Evolutionary conservation across 1,140 invertebrate genomes (phyloP), one percentile per base, ranked within the genome.

Genomic region (Amyelois transitella): DNA sequence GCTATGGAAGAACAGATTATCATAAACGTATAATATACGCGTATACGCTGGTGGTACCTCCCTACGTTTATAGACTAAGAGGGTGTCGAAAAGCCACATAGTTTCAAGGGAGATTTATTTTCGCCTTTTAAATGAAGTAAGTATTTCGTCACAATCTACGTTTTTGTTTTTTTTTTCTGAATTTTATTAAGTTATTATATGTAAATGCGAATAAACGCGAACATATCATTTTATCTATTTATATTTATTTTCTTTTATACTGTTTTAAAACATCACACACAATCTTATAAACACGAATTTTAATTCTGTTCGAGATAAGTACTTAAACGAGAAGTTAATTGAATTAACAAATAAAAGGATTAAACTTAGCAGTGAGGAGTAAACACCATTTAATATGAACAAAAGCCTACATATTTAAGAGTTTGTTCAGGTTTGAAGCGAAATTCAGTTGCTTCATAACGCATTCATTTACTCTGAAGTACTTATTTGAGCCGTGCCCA

Each of bases 11-110:
- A 17, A n/a, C n/a, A 44, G 45, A 48, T 48, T 48, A 48, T 48
- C 45, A 48, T 48, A 48, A 48, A 48, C 18, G 45, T 48, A 21
- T 48, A 48, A 48, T 48, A 48, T 48, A 48, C 45, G 18, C 45
- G 45, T 20, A 20, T 48, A 48, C 18, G 8, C n/a, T n/a, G n/a
- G 19, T n/a, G 45, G 21, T 4, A 28, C 12, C 32, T 38, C 32
- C 32, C 32, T 38, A 38, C 32, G 32, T 38, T 38, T 38, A 38
- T 38, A 14, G 32, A 32, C 25, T 32, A 32, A 14, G 32, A 14
- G 32, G 32, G 32, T 14, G 25, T 28, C 25, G 32, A 2, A 38
- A 38, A 38, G 32, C 32, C 32, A 10, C 12, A 38, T 38, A 38
- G 32, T 38, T 38, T 38, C 32, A 38, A 1, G 12, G 32, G 32